Conservation (phyloP, 2,888 invertebrate genomes). For the Altica lythri region DNA sequence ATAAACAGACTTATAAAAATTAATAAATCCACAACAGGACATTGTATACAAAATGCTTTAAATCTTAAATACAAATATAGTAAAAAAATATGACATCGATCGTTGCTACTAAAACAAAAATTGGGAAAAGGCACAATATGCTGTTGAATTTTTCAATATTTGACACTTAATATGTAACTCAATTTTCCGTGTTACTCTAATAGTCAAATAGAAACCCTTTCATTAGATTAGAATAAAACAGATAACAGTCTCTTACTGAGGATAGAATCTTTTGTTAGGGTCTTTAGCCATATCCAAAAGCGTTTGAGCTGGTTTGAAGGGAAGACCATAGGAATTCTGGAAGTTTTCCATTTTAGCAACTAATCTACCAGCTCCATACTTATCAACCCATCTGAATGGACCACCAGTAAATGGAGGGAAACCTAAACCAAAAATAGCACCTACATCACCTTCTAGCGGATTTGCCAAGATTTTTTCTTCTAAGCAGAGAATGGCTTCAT, state of each 20-base stretch:
- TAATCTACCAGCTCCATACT: slow-evolving; percentile 87
- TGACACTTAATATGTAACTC: no score
- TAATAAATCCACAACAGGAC: neutral
- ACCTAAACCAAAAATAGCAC: slow-evolving; percentile 98
- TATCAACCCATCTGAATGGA: slow-evolving; percentile 90
- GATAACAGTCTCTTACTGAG: slow-evolving; percentile 37
- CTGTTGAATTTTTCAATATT: neutral
- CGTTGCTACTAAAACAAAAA: neutral
- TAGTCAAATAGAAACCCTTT: neutral
- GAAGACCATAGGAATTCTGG: slow-evolving; percentile 80
- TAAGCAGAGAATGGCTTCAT: slow-evolving; percentile 94
- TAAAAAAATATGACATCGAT: neutral
- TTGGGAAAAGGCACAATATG: slow-evolving; percentile 6
- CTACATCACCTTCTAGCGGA: slow-evolving; percentile 96
- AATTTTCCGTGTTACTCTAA: no score
- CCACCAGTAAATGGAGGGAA: slow-evolving; percentile 98
- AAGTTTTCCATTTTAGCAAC: slow-evolving; percentile 91
- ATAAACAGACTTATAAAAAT: slow-evolving; percentile 4
- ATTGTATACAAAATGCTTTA: slow-evolving; percentile 8
- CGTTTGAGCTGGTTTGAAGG: slow-evolving; percentile 92
- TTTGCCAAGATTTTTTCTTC: slow-evolving; percentile 94
- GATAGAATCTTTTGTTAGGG: slow-evolving; percentile 85
- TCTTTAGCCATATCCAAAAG: slow-evolving; percentile 93
- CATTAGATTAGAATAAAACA: neutral
- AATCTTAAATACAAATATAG: neutral